Conservation (phyloP, 2,113 vertebrate species). For the Herpailurus yagouaroundi region DNA sequence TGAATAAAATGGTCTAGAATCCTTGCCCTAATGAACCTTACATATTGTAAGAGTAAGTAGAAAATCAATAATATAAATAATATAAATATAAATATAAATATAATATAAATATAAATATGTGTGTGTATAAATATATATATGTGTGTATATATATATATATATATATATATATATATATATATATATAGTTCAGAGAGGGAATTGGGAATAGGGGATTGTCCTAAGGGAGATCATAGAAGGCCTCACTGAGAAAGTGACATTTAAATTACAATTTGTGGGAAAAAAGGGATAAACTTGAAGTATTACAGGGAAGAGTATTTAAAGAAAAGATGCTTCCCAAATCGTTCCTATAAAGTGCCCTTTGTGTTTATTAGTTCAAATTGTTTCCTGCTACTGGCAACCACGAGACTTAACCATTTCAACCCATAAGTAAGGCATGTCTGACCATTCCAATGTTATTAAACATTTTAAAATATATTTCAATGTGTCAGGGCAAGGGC, state of each 20-base stretch:
- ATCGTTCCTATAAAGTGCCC: not conserved
- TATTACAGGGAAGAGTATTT: not conserved
- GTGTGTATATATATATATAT: no score
- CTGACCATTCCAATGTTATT: not conserved
- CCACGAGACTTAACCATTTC: not conserved
- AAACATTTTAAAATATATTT: not conserved
- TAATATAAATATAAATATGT: no score
- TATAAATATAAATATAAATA: no score
- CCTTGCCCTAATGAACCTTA: not conserved
- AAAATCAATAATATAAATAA: not conserved
- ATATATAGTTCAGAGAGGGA: not conserved
- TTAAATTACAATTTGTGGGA: not conserved
- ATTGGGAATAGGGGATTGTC: not conserved
- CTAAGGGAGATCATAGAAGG: not conserved
- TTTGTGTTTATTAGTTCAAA: not conserved
- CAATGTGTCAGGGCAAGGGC: not conserved
- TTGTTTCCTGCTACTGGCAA: not conserved
- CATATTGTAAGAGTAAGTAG: not conserved
- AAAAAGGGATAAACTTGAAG: not conserved
- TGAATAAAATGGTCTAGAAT: not conserved
- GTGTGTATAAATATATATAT: no score
- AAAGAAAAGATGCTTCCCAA: not conserved
- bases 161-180: not conserved
- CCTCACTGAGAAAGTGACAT: not conserved
- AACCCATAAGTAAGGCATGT: not conserved